Percentiles rank a stretch among this genome's conserved stretches.
Conservation (phyloP, 1,140 invertebrate species). For the Parasteatoda tepidariorum region DNA sequence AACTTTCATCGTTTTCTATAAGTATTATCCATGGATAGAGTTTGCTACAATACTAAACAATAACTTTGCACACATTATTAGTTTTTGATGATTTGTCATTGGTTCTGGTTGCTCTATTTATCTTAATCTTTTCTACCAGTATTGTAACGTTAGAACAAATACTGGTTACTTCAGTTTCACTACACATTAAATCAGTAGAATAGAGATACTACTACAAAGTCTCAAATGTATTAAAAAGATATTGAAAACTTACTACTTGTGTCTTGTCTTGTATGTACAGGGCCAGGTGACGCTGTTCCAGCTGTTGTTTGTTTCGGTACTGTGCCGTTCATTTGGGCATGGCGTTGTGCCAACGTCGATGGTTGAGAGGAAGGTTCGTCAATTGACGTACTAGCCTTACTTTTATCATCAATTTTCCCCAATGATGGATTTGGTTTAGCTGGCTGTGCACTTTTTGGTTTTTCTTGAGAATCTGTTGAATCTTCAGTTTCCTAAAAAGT, state of each 20-base stretch:
- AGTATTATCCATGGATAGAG: no score
- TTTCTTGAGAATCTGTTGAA: not conserved
- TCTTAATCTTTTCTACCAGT: no score
- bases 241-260: constrained; percentile 36
- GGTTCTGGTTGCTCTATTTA: no score
- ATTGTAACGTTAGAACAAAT: no score
- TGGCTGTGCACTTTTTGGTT: not conserved
- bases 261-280: constrained; percentile 55
- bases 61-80: no score
- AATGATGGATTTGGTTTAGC: not conserved
- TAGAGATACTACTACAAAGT: no score
- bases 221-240: no score
- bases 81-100: no score
- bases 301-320: constrained; percentile 25
- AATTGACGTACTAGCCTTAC: not conserved
- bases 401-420: constrained; percentile 2
- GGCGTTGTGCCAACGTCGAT: not conserved
- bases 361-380: not conserved
- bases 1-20: no score
- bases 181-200: no score
- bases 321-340: constrained; percentile 61
- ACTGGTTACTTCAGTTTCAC: no score
- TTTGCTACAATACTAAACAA: no score
- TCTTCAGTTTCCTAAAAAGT: constrained; percentile 15
- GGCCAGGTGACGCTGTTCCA: constrained; percentile 36